Conservation (phyloP, 2,113 vertebrate genomes). For the Thamnaconus septentrionalis region DNA sequence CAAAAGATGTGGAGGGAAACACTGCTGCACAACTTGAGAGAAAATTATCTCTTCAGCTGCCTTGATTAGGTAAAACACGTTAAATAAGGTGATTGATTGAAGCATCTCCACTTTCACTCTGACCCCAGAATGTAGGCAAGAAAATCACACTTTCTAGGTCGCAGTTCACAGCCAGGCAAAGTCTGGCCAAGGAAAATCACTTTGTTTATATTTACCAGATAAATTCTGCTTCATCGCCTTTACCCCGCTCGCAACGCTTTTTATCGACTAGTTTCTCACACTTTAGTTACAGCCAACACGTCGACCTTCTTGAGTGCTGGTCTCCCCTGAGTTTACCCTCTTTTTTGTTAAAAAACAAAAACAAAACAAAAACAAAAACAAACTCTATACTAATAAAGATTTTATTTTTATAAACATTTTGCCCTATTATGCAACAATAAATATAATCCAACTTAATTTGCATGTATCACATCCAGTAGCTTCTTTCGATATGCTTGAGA, state of each 20-base stretch:
- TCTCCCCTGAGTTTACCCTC: conserved; percentile 11
- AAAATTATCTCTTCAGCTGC: neutral
- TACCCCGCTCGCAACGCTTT: neutral
- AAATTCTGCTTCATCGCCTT: neutral
- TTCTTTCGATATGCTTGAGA: neutral
- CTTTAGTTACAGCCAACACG: neutral
- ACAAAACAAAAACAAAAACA: neutral
- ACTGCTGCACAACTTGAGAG: conserved; percentile 1
- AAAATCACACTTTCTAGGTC: too few relatives aligned
- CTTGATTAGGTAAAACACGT: neutral
- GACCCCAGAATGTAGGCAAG: neutral
- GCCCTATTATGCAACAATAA: too few relatives aligned
- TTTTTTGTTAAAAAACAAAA: neutral
- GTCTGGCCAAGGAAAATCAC: neutral
- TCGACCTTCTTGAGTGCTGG: conserved; percentile 17
- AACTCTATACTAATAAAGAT: neutral
- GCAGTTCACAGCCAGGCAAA: neutral
- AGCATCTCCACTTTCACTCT: neutral
- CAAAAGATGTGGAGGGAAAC: conserved; percentile 14
- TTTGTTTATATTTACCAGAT: neutral
- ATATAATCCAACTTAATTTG: neutral
- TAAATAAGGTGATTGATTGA: neutral
- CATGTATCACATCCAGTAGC: neutral
- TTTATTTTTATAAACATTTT: neutral
- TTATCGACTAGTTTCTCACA: conserved; percentile 22